A percentile compares a stretch with the other conserved stretches of the same genome.
These are phyloP conservation scores for Gnathonemus echidnorhynchus DNA, from an alignment of 2,113 vertebrate species.

Conservation along the genomic window DNA sequence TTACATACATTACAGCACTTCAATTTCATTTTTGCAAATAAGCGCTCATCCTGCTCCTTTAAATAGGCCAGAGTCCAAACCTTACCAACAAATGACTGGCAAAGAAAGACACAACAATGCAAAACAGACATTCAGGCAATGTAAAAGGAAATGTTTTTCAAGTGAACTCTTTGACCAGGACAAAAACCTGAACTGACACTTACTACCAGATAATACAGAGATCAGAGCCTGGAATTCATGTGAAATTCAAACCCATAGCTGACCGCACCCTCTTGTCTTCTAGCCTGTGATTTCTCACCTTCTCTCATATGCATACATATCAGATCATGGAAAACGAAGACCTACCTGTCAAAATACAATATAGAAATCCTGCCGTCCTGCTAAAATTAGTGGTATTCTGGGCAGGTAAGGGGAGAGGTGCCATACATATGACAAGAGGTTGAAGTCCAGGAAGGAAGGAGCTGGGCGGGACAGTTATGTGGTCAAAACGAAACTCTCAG, in stretches of 20 bases:
- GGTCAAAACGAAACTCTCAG: not conserved
- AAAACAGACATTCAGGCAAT: not conserved
- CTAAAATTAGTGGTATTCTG: not conserved
- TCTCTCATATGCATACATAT: not conserved
- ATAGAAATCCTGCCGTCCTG: not conserved
- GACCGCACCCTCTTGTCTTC: not conserved
- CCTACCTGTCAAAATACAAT: constrained; percentile 9
- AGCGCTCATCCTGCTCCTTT: not conserved
- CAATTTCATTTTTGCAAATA: not conserved
- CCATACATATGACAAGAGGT: constrained; percentile 43
- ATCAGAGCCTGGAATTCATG: not conserved
- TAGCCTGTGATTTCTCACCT: not conserved
- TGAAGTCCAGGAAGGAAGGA: constrained; percentile 55
- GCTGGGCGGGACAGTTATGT: not conserved
- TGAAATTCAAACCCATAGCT: not conserved
- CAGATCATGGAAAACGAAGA: not conserved
- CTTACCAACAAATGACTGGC: constrained; percentile 15
- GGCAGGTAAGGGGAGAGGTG: constrained; percentile 32
- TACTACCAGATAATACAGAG: not conserved
- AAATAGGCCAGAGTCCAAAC: constrained; percentile 41
- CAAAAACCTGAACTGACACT: not conserved
- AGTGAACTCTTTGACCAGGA: not conserved
- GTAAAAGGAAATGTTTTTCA: not conserved
- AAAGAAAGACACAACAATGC: not conserved
- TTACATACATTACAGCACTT: not conserved